These are phyloP conservation scores for Tenualosa thibaudeaui DNA, from an alignment of 2,797 vertebrate species.

Conservation along the genomic window DNA sequence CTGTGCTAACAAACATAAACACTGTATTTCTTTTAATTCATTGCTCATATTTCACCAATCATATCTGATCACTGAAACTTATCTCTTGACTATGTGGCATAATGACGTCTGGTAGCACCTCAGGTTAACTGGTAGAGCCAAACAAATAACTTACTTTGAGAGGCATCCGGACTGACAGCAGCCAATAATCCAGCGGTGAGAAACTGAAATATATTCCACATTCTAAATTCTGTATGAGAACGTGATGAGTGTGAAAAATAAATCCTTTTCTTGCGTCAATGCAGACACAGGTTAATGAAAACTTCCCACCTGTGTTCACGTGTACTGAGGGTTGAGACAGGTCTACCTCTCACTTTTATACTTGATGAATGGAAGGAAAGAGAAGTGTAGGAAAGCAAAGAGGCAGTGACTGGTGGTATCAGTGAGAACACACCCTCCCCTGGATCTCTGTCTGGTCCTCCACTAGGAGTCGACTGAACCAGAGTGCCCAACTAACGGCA, in stretches of 20 bases:
- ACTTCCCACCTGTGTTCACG: not conserved
- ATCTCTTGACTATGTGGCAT: not conserved
- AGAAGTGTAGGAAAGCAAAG: not conserved
- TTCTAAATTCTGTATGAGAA: not conserved
- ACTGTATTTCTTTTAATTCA: not conserved
- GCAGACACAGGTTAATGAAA: not conserved
- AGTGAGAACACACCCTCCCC: constrained; percentile 42
- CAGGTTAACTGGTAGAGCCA: not conserved
- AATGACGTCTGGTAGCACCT: not conserved
- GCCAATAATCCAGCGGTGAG: constrained; percentile 14
- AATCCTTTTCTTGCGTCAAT: not conserved
- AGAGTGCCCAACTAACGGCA: not conserved
- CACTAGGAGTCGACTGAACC: not conserved
- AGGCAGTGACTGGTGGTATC: constrained; percentile 46
- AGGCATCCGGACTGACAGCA: not conserved
- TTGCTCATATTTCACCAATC: not conserved
- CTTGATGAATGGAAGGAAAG: constrained; percentile 36
- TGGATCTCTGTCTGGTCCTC: constrained; percentile 35
- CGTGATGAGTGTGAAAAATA: not conserved
- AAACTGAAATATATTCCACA: constrained; percentile 7
- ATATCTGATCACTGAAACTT: not conserved
- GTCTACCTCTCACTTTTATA: constrained; percentile 47
- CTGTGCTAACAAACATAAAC: not conserved
- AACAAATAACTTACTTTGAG: not conserved
- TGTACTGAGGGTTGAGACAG: constrained; percentile 23